Evolutionary conservation across 2,797 vertebrate species (phyloP).

Genomic region (Crax fasciolata): DNA sequence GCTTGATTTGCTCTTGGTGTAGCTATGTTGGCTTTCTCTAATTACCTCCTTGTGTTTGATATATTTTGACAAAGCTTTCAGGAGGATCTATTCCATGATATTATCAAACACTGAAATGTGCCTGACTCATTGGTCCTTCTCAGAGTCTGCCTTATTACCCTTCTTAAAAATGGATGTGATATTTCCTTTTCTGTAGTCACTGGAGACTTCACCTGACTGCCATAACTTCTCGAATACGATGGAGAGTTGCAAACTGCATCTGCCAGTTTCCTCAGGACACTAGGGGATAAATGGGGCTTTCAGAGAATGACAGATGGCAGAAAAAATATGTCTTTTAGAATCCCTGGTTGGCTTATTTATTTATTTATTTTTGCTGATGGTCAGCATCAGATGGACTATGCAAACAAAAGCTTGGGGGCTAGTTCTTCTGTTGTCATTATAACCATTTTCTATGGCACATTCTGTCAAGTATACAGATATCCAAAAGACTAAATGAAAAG

Average conservation of each 20-base stretch:
- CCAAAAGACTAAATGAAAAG: neutral
- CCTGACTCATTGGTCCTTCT: neutral
- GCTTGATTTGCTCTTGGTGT: neutral
- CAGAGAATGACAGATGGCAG: neutral
- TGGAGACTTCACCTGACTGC: neutral
- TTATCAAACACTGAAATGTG: neutral
- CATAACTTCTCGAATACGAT: neutral
- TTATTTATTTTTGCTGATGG: neutral
- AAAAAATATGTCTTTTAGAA: neutral
- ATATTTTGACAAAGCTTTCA: neutral
- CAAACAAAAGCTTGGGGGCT: neutral
- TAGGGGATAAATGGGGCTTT: neutral
- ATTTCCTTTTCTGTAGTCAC: neutral
- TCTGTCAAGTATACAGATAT: neutral
- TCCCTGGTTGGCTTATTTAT: neutral
- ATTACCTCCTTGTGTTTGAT: neutral
- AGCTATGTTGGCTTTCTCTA: neutral
- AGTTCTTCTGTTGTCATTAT: neutral
- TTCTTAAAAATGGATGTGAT: neutral
- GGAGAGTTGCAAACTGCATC: neutral
- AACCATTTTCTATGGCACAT: neutral
- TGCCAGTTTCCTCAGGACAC: neutral
- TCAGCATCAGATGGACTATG: neutral
- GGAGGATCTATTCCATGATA: neutral
- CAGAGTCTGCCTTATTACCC: neutral